Evolutionary conservation across 2,797 vertebrate genomes (phyloP).

Genomic region (Enteromius fasciolatus): DNA sequence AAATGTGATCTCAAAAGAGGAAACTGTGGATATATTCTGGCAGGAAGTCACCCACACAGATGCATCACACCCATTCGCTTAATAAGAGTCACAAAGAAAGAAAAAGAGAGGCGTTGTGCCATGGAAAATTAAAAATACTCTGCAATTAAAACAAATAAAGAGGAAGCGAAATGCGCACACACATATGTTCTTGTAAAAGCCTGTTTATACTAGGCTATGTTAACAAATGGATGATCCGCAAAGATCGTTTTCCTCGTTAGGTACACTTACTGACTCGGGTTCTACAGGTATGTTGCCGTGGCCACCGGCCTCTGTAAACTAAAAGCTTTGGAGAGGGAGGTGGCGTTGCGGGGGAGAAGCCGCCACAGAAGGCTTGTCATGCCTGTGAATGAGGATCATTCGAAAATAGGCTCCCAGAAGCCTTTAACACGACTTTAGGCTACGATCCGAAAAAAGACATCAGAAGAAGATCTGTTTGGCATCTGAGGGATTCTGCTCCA

Average conservation of each 20-base stretch:
- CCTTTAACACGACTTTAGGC: conserved; percentile 8
- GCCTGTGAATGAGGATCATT: conserved; percentile 51
- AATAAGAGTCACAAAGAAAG: conserved; percentile 34
- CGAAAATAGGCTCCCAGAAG: conserved; percentile 34
- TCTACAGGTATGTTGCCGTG: conserved; percentile 65
- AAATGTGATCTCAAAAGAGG: conserved; percentile 71
- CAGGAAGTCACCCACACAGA: conserved; percentile 65
- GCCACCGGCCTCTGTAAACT: conserved; percentile 69
- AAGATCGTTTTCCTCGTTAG: conserved; percentile 64
- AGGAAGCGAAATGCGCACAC: conserved; percentile 62
- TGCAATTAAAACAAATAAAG: conserved; percentile 38
- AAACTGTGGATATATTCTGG: conserved; percentile 64
- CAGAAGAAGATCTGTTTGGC: conserved; percentile 93
- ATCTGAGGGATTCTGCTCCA: conserved; percentile 92
- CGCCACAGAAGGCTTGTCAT: conserved; percentile 41
- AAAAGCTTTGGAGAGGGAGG: conserved; percentile 66
- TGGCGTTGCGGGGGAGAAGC: conserved; percentile 65
- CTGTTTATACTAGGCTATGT: conserved; percentile 71
- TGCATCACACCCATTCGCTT: conserved; percentile 63
- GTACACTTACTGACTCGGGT: conserved; percentile 65
- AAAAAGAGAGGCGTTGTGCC: conserved; percentile 8
- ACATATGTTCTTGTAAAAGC: conserved; percentile 68
- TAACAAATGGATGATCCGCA: conserved; percentile 68
- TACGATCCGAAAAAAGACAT: conserved; percentile 61
- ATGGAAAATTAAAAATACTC: conserved; percentile 26